Base-by-base conservation (phyloP, 1,140 invertebrate genomes). In the Dolichoris vasculosae region DNA sequence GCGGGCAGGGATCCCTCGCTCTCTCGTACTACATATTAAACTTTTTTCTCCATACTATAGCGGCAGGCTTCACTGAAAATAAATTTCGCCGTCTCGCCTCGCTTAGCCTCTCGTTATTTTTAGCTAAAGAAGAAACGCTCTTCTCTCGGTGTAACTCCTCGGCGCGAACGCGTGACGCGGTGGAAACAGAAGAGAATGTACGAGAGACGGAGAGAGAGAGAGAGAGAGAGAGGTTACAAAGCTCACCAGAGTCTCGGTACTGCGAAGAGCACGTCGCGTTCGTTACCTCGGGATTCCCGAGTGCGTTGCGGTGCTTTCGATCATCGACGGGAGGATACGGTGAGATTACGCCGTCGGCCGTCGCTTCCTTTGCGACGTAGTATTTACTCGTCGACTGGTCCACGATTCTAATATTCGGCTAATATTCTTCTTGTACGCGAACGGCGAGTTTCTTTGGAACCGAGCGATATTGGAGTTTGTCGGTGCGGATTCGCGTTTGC, bases 321-420 rank as follows among this genome's bases (percentile, higher is more conserved):
- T 93, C 92, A 89, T 91, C 91, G 89, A 90, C 89, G 86, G 85
- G 80, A 89, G 88, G 30, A 55, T 48, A 40, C n/a, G 6, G n/a
- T 17, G 38, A 26, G 0, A 11, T 63, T 79, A 35, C n/a, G 84
- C 90, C 91, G 92, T 90, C 91, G 91, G 90, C 91, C 91, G 92
- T 93, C 92, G 91, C 92, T 90, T 43, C 6, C 9, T 6, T 32
- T 26, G 63, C 20, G 6, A 51, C 17, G n/a, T 4, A 35, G 15
- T 63, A 81, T 81, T 81, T 81, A 30, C n/a, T 67, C 51, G 4
- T 0, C 64, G 7, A 8, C n/a, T 7, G 63, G 15, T 64, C n/a
- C 30, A 32, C n/a, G 48, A 51, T 8, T 51, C 48, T n/a, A n/a
- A n/a, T 13, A 13, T 46, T 7, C 43, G 6, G 43, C 6, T 46